Conservation (phyloP, 1,140 invertebrate genomes). For the Cydia fagiglandana region DNA sequence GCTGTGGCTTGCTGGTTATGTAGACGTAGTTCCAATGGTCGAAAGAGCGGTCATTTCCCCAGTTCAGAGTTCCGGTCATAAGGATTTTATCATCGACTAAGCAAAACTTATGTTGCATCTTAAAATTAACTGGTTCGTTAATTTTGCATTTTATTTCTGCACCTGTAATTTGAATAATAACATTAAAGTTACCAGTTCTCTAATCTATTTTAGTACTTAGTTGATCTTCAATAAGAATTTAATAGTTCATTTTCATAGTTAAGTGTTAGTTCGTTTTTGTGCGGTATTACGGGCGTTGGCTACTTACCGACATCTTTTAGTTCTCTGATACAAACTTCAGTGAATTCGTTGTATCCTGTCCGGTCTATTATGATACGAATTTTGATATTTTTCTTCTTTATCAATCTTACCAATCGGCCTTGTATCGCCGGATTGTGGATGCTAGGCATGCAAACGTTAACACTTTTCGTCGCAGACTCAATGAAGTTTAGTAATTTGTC, state of each 20-base stretch:
- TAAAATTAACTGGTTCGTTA: slow-evolving; percentile 49
- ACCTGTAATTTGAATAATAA: slow-evolving; percentile 48
- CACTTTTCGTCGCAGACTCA: slow-evolving; percentile 58
- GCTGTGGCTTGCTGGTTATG: slow-evolving; percentile 64
- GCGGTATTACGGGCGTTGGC: too few relatives aligned
- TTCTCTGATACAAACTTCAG: slow-evolving; percentile 66
- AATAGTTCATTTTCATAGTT: too few relatives aligned
- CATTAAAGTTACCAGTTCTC: slow-evolving; percentile 12
- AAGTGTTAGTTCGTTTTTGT: too few relatives aligned
- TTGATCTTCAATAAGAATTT: background rate
- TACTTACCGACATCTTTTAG: slow-evolving; percentile 65
- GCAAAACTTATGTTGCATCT: slow-evolving; percentile 74
- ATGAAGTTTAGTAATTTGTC: slow-evolving; percentile 70
- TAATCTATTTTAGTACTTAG: slow-evolving; percentile 13
- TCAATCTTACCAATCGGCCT: slow-evolving; percentile 58
- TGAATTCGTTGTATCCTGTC: slow-evolving; percentile 64
- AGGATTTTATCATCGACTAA: slow-evolving; percentile 68
- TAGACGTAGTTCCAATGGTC: slow-evolving; percentile 75
- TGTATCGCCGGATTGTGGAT: slow-evolving; percentile 73
- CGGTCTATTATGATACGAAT: slow-evolving; percentile 66
- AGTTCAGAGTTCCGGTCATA: slow-evolving; percentile 73
- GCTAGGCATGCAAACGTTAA: slow-evolving; percentile 71
- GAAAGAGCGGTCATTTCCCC: slow-evolving; percentile 70
- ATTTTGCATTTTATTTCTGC: slow-evolving; percentile 68
- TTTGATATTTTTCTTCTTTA: slow-evolving; percentile 64